Base-by-base conservation (phyloP, 2,888 invertebrate species). In the Zhuqinia jingwanae region DNA sequence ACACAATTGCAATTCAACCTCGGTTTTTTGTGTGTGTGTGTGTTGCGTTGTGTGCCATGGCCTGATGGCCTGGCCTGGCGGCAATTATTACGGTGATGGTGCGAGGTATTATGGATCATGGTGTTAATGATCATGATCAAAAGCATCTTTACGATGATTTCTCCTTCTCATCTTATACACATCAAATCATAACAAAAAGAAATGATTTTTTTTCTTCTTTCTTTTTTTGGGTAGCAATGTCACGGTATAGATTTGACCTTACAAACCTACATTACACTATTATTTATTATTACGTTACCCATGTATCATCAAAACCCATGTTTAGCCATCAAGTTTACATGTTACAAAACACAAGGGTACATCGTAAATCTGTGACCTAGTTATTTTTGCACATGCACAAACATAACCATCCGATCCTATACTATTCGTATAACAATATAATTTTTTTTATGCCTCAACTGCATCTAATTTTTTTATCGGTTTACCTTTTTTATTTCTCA, bases 211-310 rank as follows among this genome's bases (percentile, higher is more conserved):
- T 68, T 68, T 15, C 13, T 36, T 36, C 36, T 6, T 36, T 8
- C 36, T 36, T 8, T 36, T 36, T 36, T 36, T 36, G 68, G 42
- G 68, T 42, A 68, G 68, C 68, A 68, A 68, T 68, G 68, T 68
- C 68, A 68, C 42, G 68, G 68, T 68, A 45, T 68, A 11, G 45
- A 68, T 68, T 68, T 79, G 79, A 79, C 79, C 79, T 79, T 79
- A 79, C 79, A 63, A 79, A 65, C 79, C 79, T 47, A 79, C 63
- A 63, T 79, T 63, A n/a, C n/a, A n/a, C n/a, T n/a, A n/a, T n/a
- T n/a, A n/a, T n/a, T n/a, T n/a, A 45, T 60, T 45, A n/a, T 63
- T 30, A 30, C 36, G 50, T 45, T 68, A 45, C 25, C 36, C 5
- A 36, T 36, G 36, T 36, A 36, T 8, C 36, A 36, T 8, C 36